These are phyloP conservation scores for Excalfactoria chinensis DNA, from an alignment of 2,113 vertebrate species.

Conservation along the genomic window DNA sequence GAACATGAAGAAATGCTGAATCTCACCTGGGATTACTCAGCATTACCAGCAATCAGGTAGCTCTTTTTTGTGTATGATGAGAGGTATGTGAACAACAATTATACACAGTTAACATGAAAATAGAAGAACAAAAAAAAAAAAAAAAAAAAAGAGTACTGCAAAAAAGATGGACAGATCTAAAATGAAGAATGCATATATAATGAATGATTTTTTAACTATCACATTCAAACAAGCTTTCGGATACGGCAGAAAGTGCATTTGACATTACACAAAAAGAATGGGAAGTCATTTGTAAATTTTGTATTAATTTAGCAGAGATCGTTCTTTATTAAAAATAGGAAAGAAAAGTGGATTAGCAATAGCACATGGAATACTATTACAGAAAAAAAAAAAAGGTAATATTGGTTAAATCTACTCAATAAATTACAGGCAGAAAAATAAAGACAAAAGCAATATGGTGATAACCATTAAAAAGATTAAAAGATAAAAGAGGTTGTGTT, in stretches of 20 bases:
- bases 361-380: slow-evolving; percentile 10
- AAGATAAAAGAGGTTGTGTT: background rate
- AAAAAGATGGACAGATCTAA: slow-evolving; percentile 3
- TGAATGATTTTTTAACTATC: background rate
- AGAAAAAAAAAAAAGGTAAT: background rate
- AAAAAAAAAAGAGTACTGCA: background rate
- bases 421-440: background rate
- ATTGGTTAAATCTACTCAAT: slow-evolving; percentile 13
- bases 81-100: background rate
- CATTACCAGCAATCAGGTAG: background rate
- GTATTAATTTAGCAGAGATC: slow-evolving; percentile 6
- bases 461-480: slow-evolving; percentile 9
- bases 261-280: background rate
- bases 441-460: background rate
- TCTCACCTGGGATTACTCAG: background rate
- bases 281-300: slow-evolving; percentile 33
- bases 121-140: background rate
- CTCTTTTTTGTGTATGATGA: background rate
- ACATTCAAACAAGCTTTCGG: background rate
- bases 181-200: background rate
- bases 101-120: background rate
- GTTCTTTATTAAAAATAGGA: slow-evolving; percentile 25
- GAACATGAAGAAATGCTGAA: background rate
- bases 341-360: slow-evolving; percentile 25
- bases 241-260: background rate